These are phyloP conservation scores for Drosophila peninsularis DNA, from an alignment of 2,888 invertebrate species.

Conservation along the genomic window DNA sequence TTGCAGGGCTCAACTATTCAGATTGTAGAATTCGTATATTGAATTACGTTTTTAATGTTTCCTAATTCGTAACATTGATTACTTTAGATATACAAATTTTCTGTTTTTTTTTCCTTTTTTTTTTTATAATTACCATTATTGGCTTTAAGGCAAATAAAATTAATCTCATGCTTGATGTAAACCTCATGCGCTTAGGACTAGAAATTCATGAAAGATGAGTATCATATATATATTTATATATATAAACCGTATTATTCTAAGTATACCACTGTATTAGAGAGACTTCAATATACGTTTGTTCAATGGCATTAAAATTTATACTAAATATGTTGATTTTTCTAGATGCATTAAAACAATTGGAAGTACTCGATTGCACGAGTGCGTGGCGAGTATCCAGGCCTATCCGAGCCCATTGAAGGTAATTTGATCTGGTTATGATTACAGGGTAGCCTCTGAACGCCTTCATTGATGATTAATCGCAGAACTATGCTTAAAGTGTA, in stretches of 20 bases:
- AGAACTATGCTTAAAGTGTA: conserved; percentile 41
- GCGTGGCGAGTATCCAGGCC: conserved; percentile 1
- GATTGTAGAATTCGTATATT: conserved; percentile 20
- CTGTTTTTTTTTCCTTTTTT: conserved; percentile 10
- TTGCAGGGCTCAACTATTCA: conserved; percentile 29
- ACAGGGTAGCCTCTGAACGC: conserved; percentile 54
- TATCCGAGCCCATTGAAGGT: conserved; percentile 18
- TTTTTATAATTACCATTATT: conserved; percentile 43
- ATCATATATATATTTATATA: conserved; percentile 15
- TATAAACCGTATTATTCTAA: conserved; percentile 39
- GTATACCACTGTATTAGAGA: conserved; percentile 41
- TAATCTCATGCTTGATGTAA: conserved; percentile 28
- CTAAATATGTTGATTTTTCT: conserved; percentile 51
- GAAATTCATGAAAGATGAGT: conserved; percentile 65
- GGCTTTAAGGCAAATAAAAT: conserved; percentile 60
- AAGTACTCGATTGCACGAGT: conserved; percentile 21
- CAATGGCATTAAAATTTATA: conserved; percentile 54
- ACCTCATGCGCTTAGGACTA: conserved; percentile 48
- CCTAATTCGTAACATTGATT: conserved; percentile 39
- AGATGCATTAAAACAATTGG: conserved; percentile 54
- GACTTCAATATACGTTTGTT: conserved; percentile 32
- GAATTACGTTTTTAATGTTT: conserved; percentile 16
- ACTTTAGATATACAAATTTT: conserved; percentile 35
- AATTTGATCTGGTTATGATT: conserved; percentile 40
- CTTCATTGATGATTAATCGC: conserved; percentile 46